Evolutionary conservation across 2,113 vertebrate species (phyloP).

Genomic region (Ptilonorhynchus violaceus): DNA sequence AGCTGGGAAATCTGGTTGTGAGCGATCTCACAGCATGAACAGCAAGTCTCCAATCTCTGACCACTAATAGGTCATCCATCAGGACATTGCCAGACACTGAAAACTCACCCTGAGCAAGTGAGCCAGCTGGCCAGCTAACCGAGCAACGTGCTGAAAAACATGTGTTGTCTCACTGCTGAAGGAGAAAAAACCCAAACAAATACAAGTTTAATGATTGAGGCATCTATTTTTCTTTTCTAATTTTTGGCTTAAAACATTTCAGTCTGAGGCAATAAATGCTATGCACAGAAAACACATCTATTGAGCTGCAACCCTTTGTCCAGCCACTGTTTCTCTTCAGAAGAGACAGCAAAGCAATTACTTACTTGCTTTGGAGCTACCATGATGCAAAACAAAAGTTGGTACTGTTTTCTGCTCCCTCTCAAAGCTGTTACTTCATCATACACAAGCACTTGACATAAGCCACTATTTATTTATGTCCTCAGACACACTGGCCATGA

Average conservation of each 20-base stretch:
- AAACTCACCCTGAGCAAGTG: not conserved
- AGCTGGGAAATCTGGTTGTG: not conserved
- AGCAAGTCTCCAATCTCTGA: not conserved
- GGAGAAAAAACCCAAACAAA: not conserved
- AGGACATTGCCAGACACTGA: not conserved
- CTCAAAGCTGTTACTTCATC: not conserved
- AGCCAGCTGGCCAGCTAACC: not conserved
- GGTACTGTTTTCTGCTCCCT: not conserved
- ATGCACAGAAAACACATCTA: not conserved
- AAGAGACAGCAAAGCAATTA: not conserved
- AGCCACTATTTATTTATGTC: not conserved
- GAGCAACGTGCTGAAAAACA: not conserved
- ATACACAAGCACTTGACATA: not conserved
- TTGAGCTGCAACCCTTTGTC: not conserved
- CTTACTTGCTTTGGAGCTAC: not conserved
- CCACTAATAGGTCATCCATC: not conserved
- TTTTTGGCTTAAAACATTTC: not conserved
- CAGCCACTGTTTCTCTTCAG: not conserved
- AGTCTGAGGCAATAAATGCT: not conserved
- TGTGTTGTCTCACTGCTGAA: not conserved
- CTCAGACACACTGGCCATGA: not conserved
- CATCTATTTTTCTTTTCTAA: not conserved
- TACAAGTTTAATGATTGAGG: not conserved
- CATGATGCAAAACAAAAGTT: not conserved
- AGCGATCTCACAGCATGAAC: not conserved